A percentile compares a stretch with the other conserved stretches of the same genome.
phyloP scores from a whole-genome alignment of 2,113 vertebrate species.

The Dinomys branickii region DNA sequence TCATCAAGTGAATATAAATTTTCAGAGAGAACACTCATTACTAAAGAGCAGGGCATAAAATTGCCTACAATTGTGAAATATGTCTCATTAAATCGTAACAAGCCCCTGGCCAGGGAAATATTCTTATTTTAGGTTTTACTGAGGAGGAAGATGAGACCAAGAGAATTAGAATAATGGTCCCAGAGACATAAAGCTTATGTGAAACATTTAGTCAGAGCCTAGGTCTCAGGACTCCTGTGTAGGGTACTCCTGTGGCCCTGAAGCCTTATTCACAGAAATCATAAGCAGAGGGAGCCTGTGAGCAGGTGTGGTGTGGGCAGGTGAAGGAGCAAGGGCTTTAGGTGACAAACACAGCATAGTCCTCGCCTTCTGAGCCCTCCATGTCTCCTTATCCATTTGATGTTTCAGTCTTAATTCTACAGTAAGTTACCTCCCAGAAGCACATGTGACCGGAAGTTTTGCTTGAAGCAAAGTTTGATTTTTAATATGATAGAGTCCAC shows the following conservation, averaged over 20 bases:
- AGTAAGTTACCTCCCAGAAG: too few species aligned
- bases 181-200: not conserved
- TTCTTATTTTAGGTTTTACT: not conserved
- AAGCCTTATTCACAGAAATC: not conserved
- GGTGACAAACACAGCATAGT: not conserved
- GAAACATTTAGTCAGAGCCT: not conserved
- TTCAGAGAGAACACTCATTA: constrained; percentile 10
- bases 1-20: not conserved
- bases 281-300: not conserved
- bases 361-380: not conserved
- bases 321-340: not conserved
- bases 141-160: not conserved
- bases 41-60: not conserved
- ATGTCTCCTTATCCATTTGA: too few species aligned
- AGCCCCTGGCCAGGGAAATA: not conserved
- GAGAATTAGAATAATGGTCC: not conserved
- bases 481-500: too few species aligned
- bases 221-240: not conserved
- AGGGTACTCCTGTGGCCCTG: not conserved
- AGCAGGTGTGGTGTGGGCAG: not conserved
- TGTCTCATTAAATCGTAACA: not conserved
- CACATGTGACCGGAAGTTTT: too few species aligned
- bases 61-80: not conserved
- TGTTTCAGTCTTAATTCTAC: too few species aligned
- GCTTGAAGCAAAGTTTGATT: too few species aligned